phyloP scores from a whole-genome alignment of 1,140 invertebrate genomes.

The Drosophila navojoa region DNA sequence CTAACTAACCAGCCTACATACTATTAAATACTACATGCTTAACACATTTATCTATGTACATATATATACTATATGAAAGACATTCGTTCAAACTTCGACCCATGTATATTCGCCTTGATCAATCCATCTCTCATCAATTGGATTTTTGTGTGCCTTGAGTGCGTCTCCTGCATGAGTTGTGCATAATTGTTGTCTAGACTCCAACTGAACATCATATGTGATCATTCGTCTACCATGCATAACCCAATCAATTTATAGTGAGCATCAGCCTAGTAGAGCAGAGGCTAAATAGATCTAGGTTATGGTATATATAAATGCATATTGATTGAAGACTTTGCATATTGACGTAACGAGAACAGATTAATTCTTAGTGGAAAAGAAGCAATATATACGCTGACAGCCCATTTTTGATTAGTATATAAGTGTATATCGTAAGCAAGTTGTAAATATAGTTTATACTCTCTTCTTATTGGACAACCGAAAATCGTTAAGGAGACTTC shows the following conservation, averaged over 20 bases:
- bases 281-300: too few relatives aligned
- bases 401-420: too few relatives aligned
- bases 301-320: too few relatives aligned
- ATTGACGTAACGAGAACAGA: too few relatives aligned
- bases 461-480: too few relatives aligned
- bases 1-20: constrained; percentile 22
- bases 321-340: too few relatives aligned
- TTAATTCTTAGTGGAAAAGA: too few relatives aligned
- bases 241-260: background rate
- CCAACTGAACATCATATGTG: background rate
- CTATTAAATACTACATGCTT: constrained; percentile 14
- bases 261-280: too few relatives aligned
- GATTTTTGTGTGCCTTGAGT: constrained; percentile 14
- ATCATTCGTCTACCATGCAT: background rate
- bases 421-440: too few relatives aligned
- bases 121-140: constrained; percentile 9
- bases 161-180: constrained; percentile 27
- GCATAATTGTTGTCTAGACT: constrained; percentile 8
- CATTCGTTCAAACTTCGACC: constrained; percentile 18
- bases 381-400: too few relatives aligned
- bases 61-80: background rate
- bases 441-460: too few relatives aligned
- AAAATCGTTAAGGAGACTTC: too few relatives aligned
- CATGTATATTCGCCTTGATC: constrained; percentile 21
- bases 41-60: constrained; percentile 16